Conservation (phyloP, 1,140 invertebrate genomes). For the Parapsyche elsis region DNA sequence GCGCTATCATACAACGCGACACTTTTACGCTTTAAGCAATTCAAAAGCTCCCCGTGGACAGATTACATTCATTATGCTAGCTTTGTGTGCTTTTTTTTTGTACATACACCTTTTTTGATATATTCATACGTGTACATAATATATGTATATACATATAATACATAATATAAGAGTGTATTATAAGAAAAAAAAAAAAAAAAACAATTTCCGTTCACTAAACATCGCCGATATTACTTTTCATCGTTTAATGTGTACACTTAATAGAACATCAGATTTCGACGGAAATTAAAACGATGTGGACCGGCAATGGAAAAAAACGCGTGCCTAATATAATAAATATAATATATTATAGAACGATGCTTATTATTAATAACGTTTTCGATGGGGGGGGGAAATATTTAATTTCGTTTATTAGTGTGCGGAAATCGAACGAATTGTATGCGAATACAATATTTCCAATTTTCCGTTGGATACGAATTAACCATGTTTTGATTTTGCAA, state of each 20-base stretch:
- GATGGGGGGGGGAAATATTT: too few species aligned
- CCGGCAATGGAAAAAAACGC: slow-evolving; percentile 1
- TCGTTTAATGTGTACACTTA: slow-evolving; percentile 33
- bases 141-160: not conserved
- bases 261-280: slow-evolving; percentile 20
- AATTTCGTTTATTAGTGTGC: too few species aligned
- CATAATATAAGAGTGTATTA: not conserved
- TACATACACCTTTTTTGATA: not conserved
- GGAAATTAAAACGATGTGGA: slow-evolving; percentile 21
- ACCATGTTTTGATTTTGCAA: too few species aligned
- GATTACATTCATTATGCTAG: slow-evolving; percentile 15
- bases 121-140: not conserved
- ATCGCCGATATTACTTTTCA: slow-evolving; percentile 23
- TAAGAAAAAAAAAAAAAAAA: slow-evolving; percentile 13
- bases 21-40: slow-evolving; percentile 5
- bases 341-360: too few species aligned
- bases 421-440: too few species aligned
- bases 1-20: not conserved
- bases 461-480: too few species aligned
- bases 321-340: not conserved
- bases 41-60: slow-evolving; percentile 15
- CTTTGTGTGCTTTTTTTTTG: slow-evolving; percentile 3
- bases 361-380: too few species aligned
- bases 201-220: slow-evolving; percentile 37
- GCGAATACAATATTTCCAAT: too few species aligned